A percentile compares a stretch with the other conserved stretches of the same genome.
Conservation (phyloP, 2,113 vertebrate species). For the Anas platyrhynchos region DNA sequence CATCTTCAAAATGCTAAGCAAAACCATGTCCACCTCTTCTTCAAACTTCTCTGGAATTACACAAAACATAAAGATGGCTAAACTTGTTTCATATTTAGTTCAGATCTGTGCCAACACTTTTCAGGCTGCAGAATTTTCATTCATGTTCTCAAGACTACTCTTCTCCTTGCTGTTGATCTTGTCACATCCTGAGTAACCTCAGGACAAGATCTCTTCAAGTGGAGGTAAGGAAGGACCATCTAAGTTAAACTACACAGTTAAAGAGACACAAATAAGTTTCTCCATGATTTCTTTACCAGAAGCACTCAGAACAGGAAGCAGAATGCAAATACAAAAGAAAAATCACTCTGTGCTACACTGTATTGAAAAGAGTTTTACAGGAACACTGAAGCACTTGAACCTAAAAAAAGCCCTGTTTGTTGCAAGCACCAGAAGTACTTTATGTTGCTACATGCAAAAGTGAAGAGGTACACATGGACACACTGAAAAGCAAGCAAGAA, state of each 20-base stretch:
- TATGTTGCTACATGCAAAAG: neutral
- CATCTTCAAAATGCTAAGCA: neutral
- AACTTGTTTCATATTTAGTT: neutral
- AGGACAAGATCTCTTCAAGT: neutral
- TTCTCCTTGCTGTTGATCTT: neutral
- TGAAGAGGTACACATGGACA: neutral
- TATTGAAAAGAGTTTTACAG: neutral
- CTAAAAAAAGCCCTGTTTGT: neutral
- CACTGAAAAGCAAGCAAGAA: neutral
- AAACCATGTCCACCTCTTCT: neutral
- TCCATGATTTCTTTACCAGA: neutral
- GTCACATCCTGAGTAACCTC: neutral
- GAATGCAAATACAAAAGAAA: neutral
- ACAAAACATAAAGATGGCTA: neutral
- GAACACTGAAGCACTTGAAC: neutral
- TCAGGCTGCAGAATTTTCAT: neutral
- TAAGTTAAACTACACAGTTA: neutral
- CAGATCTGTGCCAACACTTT: neutral
- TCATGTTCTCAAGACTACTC: neutral
- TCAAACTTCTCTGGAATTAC: neutral
- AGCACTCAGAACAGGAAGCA: neutral
- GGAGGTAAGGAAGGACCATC: neutral
- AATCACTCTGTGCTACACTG: neutral
- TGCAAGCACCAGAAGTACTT: neutral
- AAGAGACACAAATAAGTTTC: neutral